Evolutionary conservation across 2,113 vertebrate species (phyloP).

Genomic region (Mola mola): DNA sequence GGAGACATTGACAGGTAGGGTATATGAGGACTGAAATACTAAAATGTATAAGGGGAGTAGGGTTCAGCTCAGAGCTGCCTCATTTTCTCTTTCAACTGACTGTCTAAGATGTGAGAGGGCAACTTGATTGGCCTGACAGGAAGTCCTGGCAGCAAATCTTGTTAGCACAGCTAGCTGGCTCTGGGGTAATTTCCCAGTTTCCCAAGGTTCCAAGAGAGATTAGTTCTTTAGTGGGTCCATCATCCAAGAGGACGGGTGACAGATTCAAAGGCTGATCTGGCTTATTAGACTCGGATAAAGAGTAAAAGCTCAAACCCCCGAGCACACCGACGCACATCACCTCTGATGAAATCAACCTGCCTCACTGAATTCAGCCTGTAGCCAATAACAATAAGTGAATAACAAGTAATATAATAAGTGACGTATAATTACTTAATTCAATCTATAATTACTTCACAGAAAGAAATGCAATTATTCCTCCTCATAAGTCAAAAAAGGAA

Average conservation of each 20-base stretch:
- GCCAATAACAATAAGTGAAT: too few species aligned
- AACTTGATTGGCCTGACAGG: constrained; percentile 59
- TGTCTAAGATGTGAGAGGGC: constrained; percentile 31
- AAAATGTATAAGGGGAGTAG: background rate
- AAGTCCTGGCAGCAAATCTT: constrained; percentile 78
- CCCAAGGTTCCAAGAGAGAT: constrained; percentile 78
- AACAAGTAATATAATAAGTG: too few species aligned
- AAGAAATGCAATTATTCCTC: constrained; percentile 38
- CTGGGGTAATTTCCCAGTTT: constrained; percentile 78
- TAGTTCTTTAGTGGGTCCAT: constrained; percentile 68
- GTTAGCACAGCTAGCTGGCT: constrained; percentile 75
- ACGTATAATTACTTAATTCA: too few species aligned
- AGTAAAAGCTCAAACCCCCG: constrained; percentile 59
- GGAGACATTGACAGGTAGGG: constrained; percentile 34
- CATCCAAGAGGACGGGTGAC: constrained; percentile 75
- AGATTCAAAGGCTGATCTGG: constrained; percentile 83
- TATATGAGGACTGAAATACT: constrained; percentile 18
- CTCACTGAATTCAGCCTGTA: constrained; percentile 64
- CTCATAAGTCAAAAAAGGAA: background rate
- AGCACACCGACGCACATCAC: constrained; percentile 62
- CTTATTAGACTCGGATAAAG: constrained; percentile 80
- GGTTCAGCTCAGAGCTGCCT: constrained; percentile 39
- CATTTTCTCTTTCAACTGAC: constrained; percentile 49
- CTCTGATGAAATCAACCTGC: constrained; percentile 78
- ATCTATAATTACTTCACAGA: constrained; percentile 9